These are phyloP conservation scores for Nautilus pompilius DNA, from an alignment of 1,140 invertebrate species.

Conservation along the genomic window DNA sequence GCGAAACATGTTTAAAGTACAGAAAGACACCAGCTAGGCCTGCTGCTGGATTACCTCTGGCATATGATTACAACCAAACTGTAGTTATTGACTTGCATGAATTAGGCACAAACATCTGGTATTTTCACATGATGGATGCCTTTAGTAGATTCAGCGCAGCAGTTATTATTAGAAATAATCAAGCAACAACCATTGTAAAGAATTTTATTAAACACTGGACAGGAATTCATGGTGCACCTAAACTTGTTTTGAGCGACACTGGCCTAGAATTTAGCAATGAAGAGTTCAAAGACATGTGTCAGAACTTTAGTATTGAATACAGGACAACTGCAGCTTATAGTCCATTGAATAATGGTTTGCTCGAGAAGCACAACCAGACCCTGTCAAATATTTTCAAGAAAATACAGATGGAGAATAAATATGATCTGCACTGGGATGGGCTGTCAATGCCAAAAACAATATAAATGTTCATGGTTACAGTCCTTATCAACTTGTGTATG, in stretches of 20 bases:
- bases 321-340: constrained; percentile 18
- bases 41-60: constrained; percentile 17
- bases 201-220: constrained; percentile 13
- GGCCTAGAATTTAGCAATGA: constrained; percentile 16
- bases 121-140: constrained; percentile 15
- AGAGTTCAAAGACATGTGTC: constrained; percentile 10
- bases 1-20: constrained; percentile 13
- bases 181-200: constrained; percentile 8
- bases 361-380: constrained; percentile 18
- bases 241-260: constrained; percentile 8
- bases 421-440: constrained; percentile 6
- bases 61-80: constrained; percentile 20
- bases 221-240: constrained; percentile 7
- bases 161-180: constrained; percentile 10
- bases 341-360: constrained; percentile 20
- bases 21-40: constrained; percentile 16
- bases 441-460: not conserved
- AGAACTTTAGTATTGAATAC: constrained; percentile 22
- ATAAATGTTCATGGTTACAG: constrained; percentile 8
- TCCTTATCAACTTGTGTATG: constrained; percentile 13
- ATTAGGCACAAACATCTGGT: constrained; percentile 9
- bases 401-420: constrained; percentile 13
- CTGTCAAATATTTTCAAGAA: constrained; percentile 15
- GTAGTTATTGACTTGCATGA: constrained; percentile 19
- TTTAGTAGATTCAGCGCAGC: constrained; percentile 18